phyloP scores from a whole-genome alignment of 1,140 invertebrate species.

The Campoletis sonorensis region DNA sequence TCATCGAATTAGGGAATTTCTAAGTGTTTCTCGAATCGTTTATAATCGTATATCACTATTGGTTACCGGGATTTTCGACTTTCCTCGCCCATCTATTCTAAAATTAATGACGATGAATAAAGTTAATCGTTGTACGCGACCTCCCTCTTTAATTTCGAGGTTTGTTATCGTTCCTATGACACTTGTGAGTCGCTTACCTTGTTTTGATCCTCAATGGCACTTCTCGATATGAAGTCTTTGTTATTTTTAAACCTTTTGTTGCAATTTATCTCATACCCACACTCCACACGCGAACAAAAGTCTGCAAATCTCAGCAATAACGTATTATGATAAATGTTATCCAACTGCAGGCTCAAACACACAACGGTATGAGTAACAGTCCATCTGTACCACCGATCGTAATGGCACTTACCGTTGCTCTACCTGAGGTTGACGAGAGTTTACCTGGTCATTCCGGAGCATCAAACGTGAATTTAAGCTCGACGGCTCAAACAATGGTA shows the following conservation, averaged over 20 bases:
- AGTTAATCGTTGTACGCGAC: not conserved
- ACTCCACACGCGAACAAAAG: not conserved
- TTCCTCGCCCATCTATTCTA: constrained; percentile 9
- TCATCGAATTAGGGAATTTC: too few relatives aligned
- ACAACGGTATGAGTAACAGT: constrained; percentile 22
- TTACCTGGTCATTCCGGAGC: constrained; percentile 27
- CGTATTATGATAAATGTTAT: not conserved
- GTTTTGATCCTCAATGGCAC: too few relatives aligned
- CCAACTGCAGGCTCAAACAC: constrained; percentile 31
- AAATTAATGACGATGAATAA: constrained; percentile 3
- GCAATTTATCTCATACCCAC: not conserved
- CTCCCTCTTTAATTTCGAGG: not conserved
- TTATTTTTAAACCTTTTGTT: not conserved
- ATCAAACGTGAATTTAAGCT: constrained; percentile 8
- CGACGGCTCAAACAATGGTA: constrained; percentile 38
- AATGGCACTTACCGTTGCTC: constrained; percentile 39
- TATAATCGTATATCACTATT: not conserved
- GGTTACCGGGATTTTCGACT: not conserved
- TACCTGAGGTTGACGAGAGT: constrained; percentile 35
- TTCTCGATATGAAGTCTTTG: too few relatives aligned
- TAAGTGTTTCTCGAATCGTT: too few relatives aligned
- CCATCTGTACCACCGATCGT: constrained; percentile 18
- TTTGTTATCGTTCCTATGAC: not conserved
- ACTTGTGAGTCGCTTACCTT: too few relatives aligned
- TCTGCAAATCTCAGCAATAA: not conserved